These are phyloP conservation scores for Danio rerio DNA, from an alignment of 2,113 vertebrate species.

Conservation along the genomic window GRCz12tu NC_133199.1:36521001-36521500, in stretches of 20 bases:
- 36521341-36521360: too few species aligned
- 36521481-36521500: too few species aligned
- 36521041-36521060: conserved; percentile 49
- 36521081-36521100: conserved; percentile 15
- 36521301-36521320: too few species aligned
- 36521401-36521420: too few species aligned
- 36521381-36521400: too few species aligned
- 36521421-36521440: too few species aligned
- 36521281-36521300: too few species aligned
- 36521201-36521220: background rate
- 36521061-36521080: conserved; percentile 37
- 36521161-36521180: background rate
- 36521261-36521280: too few species aligned
- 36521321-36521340: too few species aligned
- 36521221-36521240: background rate
- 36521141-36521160: conserved; percentile 16
- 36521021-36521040: conserved; percentile 56
- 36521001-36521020: conserved; percentile 36
- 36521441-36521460: too few species aligned
- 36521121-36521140: background rate
- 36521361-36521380: too few species aligned
- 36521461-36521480: too few species aligned
- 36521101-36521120: conserved; percentile 17
- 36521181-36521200: background rate
- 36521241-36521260: background rate